A percentile compares a stretch with the other conserved stretches of the same genome.
These are phyloP conservation scores for Heliconius nattereri DNA, from an alignment of 1,140 invertebrate species.

Conservation along the genomic window DNA sequence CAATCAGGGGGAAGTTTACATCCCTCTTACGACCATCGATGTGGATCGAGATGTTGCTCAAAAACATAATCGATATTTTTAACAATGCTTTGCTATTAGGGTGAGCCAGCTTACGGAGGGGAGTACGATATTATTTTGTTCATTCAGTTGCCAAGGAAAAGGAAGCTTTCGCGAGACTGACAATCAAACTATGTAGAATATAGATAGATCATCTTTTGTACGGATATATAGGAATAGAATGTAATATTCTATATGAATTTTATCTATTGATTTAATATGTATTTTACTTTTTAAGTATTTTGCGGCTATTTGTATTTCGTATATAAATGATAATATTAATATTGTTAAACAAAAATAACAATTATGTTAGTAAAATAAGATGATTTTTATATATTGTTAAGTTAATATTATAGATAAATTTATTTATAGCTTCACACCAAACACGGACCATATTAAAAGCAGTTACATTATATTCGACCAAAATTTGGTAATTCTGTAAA, in stretches of 20 bases:
- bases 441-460: background rate
- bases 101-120: constrained; percentile 37
- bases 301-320: too few relatives aligned
- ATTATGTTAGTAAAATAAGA: too few relatives aligned
- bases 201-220: background rate
- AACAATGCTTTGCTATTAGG: constrained; percentile 45
- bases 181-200: background rate
- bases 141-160: constrained; percentile 13
- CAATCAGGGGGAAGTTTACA: constrained; percentile 32
- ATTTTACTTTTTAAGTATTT: too few relatives aligned
- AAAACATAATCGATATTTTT: constrained; percentile 46
- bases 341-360: too few relatives aligned
- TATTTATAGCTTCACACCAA: too few relatives aligned
- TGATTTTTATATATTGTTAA: too few relatives aligned
- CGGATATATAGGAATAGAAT: background rate
- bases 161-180: constrained; percentile 9
- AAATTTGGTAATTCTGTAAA: background rate
- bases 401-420: too few relatives aligned
- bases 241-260: background rate
- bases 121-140: constrained; percentile 27
- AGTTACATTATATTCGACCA: background rate
- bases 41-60: constrained; percentile 44
- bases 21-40: constrained; percentile 34
- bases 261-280: background rate
- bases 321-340: too few relatives aligned